A percentile compares a stretch with the other conserved stretches of the same genome.
Conservation (phyloP, 2,888 invertebrate genomes). For the Melolontha melolontha region DNA sequence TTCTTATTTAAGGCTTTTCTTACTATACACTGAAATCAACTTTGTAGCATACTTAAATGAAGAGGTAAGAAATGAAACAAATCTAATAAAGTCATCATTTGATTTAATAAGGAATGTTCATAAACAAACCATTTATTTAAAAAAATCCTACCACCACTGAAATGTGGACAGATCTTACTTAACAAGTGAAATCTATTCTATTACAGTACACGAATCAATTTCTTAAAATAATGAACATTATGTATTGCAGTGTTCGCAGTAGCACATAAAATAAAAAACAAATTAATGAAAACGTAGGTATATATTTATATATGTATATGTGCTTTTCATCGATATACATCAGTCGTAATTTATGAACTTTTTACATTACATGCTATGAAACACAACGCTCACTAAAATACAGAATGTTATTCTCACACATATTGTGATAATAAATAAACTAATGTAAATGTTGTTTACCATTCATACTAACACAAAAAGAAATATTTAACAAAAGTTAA, state of each 20-base stretch:
- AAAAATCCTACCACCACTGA: constrained; percentile 51
- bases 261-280: constrained; percentile 39
- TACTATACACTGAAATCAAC: too few species aligned
- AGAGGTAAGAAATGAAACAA: not conserved
- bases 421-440: constrained; percentile 41
- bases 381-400: constrained; percentile 24
- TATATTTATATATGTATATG: constrained; percentile 12
- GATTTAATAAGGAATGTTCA: constrained; percentile 51
- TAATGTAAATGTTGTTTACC: constrained; percentile 35
- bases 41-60: too few species aligned
- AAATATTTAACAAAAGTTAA: constrained; percentile 35
- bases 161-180: constrained; percentile 49
- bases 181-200: constrained; percentile 44
- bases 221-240: constrained; percentile 33
- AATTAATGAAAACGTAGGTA: constrained; percentile 14
- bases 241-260: constrained; percentile 28
- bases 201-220: constrained; percentile 40
- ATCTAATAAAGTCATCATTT: constrained; percentile 27
- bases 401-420: constrained; percentile 32
- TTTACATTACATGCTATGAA: constrained; percentile 34
- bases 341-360: constrained; percentile 12
- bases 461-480: constrained; percentile 34
- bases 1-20: too few species aligned
- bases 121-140: constrained; percentile 51
- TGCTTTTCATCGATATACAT: constrained; percentile 18